Conservation (phyloP, 2,888 invertebrate genomes). For the Brachyopa scutellaris region DNA sequence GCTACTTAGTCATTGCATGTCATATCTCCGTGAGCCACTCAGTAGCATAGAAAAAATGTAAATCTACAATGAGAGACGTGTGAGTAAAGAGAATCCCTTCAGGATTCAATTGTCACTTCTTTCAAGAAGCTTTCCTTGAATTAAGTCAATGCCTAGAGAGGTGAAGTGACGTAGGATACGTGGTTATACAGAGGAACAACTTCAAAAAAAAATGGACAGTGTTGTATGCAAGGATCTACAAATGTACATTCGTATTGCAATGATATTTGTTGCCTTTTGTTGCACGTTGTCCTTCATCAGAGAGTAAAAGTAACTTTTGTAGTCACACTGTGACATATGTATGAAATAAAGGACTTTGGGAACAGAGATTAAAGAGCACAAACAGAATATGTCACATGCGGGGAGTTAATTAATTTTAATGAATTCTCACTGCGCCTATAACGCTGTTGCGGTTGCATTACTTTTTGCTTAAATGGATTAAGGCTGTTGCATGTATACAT, state of each 20-base stretch:
- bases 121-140: conserved; percentile 67
- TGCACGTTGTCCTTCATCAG: conserved; percentile 51
- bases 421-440: conserved; percentile 28
- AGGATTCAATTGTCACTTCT: conserved; percentile 67
- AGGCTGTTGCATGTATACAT: conserved; percentile 1
- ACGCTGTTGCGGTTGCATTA: conserved; percentile 16
- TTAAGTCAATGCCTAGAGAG: conserved; percentile 27
- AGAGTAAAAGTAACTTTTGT: conserved; percentile 39
- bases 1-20: conserved; percentile 57
- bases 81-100: conserved; percentile 32
- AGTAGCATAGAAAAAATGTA: conserved; percentile 37
- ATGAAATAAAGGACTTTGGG: conserved; percentile 23
- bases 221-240: conserved; percentile 1
- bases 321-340: conserved; percentile 31
- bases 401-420: conserved; percentile 55
- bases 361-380: conserved; percentile 1
- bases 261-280: conserved; percentile 51
- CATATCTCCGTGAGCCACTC: conserved; percentile 57
- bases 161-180: neutral
- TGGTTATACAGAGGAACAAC: neutral
- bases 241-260: neutral
- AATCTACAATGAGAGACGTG: conserved; percentile 12
- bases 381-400: neutral
- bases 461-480: neutral
- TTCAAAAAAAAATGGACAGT: conserved; percentile 24